phyloP scores from a whole-genome alignment of 2,797 vertebrate genomes.

The Morus bassanus region DNA sequence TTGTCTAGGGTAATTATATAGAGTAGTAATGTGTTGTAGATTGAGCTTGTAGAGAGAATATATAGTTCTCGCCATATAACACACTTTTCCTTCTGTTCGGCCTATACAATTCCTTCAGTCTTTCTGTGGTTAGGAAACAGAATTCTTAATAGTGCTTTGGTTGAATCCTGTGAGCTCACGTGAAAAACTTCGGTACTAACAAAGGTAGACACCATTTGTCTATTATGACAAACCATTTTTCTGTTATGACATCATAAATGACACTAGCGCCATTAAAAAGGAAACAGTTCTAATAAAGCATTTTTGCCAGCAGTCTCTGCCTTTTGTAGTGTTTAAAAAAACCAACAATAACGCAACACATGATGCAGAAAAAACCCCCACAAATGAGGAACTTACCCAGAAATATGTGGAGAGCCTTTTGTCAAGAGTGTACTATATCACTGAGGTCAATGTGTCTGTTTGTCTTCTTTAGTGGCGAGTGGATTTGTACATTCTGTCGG shows the following conservation, averaged over 20 bases:
- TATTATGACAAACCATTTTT: background rate
- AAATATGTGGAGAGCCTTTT: background rate
- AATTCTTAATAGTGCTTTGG: background rate
- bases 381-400: background rate
- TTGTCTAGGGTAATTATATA: background rate
- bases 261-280: background rate
- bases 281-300: background rate
- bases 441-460: background rate
- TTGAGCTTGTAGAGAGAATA: background rate
- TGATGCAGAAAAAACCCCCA: background rate
- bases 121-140: background rate
- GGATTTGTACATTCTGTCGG: slow-evolving; percentile 84
- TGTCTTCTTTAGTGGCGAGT: slow-evolving; percentile 74
- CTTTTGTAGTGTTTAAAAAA: background rate
- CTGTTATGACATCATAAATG: background rate
- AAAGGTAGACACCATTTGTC: background rate
- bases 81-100: background rate
- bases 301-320: background rate
- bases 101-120: background rate
- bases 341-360: fast-evolving
- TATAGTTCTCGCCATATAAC: background rate
- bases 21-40: background rate
- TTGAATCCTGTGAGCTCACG: background rate
- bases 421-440: background rate
- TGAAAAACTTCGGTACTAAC: background rate